Evolutionary conservation across 2,888 invertebrate genomes (phyloP).

Genomic region (Drosophila recens): DNA sequence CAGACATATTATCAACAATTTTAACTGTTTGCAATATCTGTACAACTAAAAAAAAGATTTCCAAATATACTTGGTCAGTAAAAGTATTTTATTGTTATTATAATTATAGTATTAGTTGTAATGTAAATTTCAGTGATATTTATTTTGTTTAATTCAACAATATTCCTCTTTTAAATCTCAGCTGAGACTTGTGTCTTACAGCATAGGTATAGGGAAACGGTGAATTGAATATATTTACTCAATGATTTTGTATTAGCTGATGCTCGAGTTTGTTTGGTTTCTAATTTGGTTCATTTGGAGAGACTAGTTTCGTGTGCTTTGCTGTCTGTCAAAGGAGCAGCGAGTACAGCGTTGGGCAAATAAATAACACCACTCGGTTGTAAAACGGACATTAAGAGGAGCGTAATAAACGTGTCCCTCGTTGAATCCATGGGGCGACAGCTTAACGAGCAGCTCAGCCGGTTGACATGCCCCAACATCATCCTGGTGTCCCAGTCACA

Average conservation of each 20-base stretch:
- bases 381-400: conserved; percentile 75
- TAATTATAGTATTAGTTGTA: too few relatives aligned
- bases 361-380: conserved; percentile 68
- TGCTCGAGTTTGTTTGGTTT: conserved; percentile 7
- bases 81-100: neutral
- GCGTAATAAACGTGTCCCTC: conserved; percentile 68
- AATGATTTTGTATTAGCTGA: conserved; percentile 7
- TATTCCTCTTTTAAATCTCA: neutral
- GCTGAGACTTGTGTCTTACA: too few relatives aligned
- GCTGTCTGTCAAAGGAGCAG: conserved; percentile 4
- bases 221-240: conserved; percentile 8
- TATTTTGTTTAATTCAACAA: neutral
- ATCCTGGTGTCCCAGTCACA: conserved; percentile 62
- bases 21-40: too few relatives aligned
- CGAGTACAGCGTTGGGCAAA: conserved; percentile 40
- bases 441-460: conserved; percentile 78
- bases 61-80: too few relatives aligned
- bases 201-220: neutral
- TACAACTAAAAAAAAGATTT: too few relatives aligned
- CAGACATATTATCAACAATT: too few relatives aligned
- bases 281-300: conserved; percentile 21
- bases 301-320: conserved; percentile 5
- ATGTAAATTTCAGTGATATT: neutral
- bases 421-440: conserved; percentile 51
- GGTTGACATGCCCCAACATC: conserved; percentile 55